phyloP scores from a whole-genome alignment of 2,888 invertebrate genomes.

The Drosophila macrothrix region DNA sequence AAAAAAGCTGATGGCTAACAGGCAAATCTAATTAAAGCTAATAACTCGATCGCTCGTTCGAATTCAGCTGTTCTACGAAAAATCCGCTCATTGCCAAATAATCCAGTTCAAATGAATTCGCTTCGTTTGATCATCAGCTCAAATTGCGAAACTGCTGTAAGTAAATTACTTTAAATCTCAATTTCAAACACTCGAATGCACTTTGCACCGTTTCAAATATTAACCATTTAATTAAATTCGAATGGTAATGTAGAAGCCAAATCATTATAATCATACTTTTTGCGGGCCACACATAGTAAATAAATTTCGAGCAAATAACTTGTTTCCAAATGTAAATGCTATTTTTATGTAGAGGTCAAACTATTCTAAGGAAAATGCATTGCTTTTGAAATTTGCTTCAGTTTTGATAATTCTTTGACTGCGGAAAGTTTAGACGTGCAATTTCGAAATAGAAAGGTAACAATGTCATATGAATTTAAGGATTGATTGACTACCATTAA shows the following conservation, averaged over 20 bases:
- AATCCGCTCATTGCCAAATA: conserved; percentile 33
- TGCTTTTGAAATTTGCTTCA: not conserved
- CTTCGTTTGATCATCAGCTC: conserved; percentile 5
- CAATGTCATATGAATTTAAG: not conserved
- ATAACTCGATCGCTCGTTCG: conserved; percentile 31
- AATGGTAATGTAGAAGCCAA: not conserved
- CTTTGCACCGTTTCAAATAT: not conserved
- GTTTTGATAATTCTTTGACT: not conserved
- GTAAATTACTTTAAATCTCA: conserved; percentile 12
- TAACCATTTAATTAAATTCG: not conserved
- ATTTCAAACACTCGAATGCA: conserved; percentile 5
- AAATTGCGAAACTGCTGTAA: not conserved
- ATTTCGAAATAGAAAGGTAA: not conserved
- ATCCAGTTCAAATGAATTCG: conserved; percentile 18
- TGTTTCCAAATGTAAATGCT: not conserved
- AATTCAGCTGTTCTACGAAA: conserved; percentile 8
- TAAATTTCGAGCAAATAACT: not conserved
- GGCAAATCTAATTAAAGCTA: conserved; percentile 62
- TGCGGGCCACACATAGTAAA: not conserved
- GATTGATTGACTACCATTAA: not conserved
- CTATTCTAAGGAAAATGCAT: not conserved
- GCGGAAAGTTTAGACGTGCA: not conserved
- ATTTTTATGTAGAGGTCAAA: not conserved
- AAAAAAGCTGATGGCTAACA: conserved; percentile 54
- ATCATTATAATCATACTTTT: not conserved